Base-by-base conservation (phyloP, 1,140 invertebrate genomes). In the Bombyx mandarina region DNA sequence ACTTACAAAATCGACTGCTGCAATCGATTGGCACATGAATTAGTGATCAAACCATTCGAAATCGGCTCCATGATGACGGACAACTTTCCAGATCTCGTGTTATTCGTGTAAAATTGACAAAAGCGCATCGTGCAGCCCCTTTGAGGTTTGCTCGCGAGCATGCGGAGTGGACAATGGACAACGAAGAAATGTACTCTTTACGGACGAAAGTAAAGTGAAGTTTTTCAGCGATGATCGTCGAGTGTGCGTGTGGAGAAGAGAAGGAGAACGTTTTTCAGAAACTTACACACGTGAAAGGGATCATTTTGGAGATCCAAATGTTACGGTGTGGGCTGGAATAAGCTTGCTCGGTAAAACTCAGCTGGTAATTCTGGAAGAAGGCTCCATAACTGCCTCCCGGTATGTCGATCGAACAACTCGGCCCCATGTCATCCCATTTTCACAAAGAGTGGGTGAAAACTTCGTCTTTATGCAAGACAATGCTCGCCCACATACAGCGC, bases 321-420 rank as follows among this genome's bases (percentile, higher is more conserved):
- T 69, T 26, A 75, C 72, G 74, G 62, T 80, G 26, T 73, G 71
- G 75, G 73, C 60, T 48, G 75, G 76, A 45, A 71, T 79, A 55
- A 67, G 48, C 63, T 10, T 56, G 45, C 12, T 52, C 47, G 18
- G 53, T 22, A 68, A 61, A 50, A 74, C 60, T 45, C 63, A 63
- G 52, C 50, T 69, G 59, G 52, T 81, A 50, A 50, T 50, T 50
- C 49, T 50, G 18, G 49, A 50, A n/a, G n/a, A 50, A 50, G 22
- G 49, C 52, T 65, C 57, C 44, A 43, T 65, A 9, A 45, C 56
- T 54, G 53, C 49, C 43, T 48, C 46, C 51, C 61, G 65, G 35
- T 67, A 67, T 45, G 65, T 83, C 43, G 35, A 65, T 83, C 43
- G 43, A 65, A 73, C 46, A 66, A 75, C 44, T 58, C 43, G 51